Percentiles rank a stretch among this genome's conserved stretches.
Conservation (phyloP, 2,113 vertebrate genomes). For the Aptenodytes forsteri region DNA sequence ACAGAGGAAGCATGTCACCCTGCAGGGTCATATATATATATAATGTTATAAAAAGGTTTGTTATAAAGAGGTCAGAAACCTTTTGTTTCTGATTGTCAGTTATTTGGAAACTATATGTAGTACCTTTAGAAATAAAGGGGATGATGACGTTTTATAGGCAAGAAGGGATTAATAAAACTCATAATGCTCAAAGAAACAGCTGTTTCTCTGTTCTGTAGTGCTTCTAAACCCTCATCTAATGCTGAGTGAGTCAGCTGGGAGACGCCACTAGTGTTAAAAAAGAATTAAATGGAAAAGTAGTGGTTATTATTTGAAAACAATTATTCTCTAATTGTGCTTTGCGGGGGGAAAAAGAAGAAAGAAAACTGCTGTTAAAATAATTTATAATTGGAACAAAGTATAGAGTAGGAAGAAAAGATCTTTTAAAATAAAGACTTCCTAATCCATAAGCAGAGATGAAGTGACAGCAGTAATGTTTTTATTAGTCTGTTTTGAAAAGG, state of each 20-base stretch:
- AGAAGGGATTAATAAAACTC: slow-evolving; percentile 72
- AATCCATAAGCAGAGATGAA: slow-evolving; percentile 32
- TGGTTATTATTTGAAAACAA: slow-evolving; percentile 71
- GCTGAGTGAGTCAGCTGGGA: slow-evolving; percentile 66
- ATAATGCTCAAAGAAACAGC: slow-evolving; percentile 72
- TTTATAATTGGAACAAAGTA: slow-evolving; percentile 57
- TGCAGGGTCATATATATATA: background rate
- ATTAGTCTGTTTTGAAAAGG: background rate
- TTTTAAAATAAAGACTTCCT: slow-evolving; percentile 52
- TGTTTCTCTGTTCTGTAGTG: slow-evolving; percentile 66
- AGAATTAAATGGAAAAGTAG: slow-evolving; percentile 64
- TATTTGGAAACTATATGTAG: slow-evolving; percentile 63
- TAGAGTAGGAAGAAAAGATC: slow-evolving; percentile 19
- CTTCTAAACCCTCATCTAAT: slow-evolving; percentile 59
- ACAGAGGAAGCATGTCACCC: background rate
- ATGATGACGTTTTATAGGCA: slow-evolving; percentile 76
- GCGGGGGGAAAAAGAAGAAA: background rate
- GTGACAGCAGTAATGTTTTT: slow-evolving; percentile 31
- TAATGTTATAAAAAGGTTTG: slow-evolving; percentile 30
- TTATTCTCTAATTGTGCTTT: slow-evolving; percentile 70
- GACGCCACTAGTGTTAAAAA: slow-evolving; percentile 49
- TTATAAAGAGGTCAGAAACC: slow-evolving; percentile 42
- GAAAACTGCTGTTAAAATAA: slow-evolving; percentile 64
- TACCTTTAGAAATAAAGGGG: slow-evolving; percentile 75
- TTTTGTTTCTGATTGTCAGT: slow-evolving; percentile 70